Evolutionary conservation across 2,113 vertebrate species (phyloP), one percentile per base, ranked within the genome.

Genomic region (Erinaceus europaeus): DNA sequence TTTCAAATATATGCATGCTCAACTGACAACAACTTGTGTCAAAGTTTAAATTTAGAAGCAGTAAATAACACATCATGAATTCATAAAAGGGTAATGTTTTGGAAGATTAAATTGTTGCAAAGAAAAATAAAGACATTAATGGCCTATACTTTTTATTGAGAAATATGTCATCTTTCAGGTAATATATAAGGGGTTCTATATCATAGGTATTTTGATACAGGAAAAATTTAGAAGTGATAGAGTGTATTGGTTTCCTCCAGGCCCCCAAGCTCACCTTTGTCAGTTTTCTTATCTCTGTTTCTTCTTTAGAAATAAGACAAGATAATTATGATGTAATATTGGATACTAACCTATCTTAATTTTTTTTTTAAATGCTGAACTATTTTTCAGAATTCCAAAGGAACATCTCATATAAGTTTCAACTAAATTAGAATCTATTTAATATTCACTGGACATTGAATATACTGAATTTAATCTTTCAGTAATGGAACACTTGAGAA

Each of bases 11-110:
- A 81, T 73, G 50, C 62, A 52, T 36, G 42, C 14, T 57, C 55
- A 50, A 29, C 61, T 90, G 67, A 83, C 84, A 87, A 84, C 36
- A 53, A 61, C 79, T 55, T 88, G 53, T 88, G 71, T 82, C 67
- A 75, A 65, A 87, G 50, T 83, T 55, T 88, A 83, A 88, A 91
- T 83, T 85, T 94, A 79, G 86, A 86, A 82, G 44, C 83, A 76
- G 55, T 77, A 89, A 86, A 78, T 83, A 85, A 74, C 55, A 72
- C 61, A 86, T 67, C 36, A 74, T 67, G 62, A 67, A 92, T 83
- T 91, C 67, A 85, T 75, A 85, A 89, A 85, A 67, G n/a, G 20
- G 10, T 77, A 64, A 40, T 42, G 53, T 29, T 83, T 84, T 44
- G 6, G 32, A 82, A 73, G 5, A 9, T 12, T 17, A 87, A 85